Evolutionary conservation across 2,888 invertebrate species (phyloP), one percentile per base, ranked within the genome.

Genomic region (Lamellibrachia satsuma): DNA sequence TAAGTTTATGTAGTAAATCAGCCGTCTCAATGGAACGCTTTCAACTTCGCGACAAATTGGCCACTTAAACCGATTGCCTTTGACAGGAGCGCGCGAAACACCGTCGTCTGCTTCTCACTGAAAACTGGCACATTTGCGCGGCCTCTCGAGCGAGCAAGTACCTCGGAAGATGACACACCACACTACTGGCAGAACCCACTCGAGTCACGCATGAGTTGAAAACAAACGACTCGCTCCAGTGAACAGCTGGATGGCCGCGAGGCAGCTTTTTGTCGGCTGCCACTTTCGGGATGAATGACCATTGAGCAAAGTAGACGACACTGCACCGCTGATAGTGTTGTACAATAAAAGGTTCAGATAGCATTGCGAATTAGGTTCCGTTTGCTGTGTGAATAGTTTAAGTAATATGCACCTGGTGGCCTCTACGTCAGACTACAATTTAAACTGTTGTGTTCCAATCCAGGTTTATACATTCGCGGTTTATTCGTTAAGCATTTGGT

Each of bases 181-280:
- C 7, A 22, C 75, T 75, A n/a, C 22, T 75, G 22, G 75, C 75
- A 6, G 75, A n/a, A 75, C 15, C 75, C 75, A 75, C 75, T 75
- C 22, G 15, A 75, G 75, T 22, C 22, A 22, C 22, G 75, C 22
- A 75, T 3, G 75, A n/a, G 75, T 22, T 75, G 15, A 11, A 22
- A 75, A 22, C 22, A 75, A 75, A 75, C 75, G 22, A 75, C 75
- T 6, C 15, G 75, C 75, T 75, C 75, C 22, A 75, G 75, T 75
- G 75, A 75, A 75, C 75, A 75, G 75, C 15, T 75, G 75, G 75
- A 75, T 4, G 75, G 22, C 75, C 75, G 75, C 22, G n/a, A n/a
- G 75, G 75, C 75, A 75, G 75, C 75, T 75, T 75, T 22, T 75
- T 75, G 75, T 75, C 22, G 75, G 75, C 75, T 75, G 75, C 75